Evolutionary conservation across 2,888 invertebrate species (phyloP).

Genomic region (Scelioninae gen. 1): DNA sequence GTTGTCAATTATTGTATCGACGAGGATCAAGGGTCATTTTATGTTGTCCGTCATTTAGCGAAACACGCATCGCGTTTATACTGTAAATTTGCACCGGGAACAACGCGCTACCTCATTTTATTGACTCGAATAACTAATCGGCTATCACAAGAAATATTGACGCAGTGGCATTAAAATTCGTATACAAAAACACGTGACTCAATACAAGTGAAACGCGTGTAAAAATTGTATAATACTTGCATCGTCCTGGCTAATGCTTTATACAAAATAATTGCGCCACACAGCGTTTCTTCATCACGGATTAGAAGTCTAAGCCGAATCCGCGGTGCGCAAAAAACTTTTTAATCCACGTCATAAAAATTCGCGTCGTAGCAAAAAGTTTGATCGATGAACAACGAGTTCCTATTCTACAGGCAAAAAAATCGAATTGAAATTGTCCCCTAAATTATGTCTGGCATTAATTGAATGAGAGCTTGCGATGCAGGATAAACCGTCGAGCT

Average conservation of each 20-base stretch:
- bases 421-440: conserved; percentile 17
- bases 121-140: conserved; percentile 25
- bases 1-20: conserved; percentile 60
- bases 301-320: conserved; percentile 9
- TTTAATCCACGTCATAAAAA: conserved; percentile 38
- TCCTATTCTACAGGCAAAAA: neutral
- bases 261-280: conserved; percentile 36
- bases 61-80: conserved; percentile 44
- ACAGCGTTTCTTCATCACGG: conserved; percentile 33
- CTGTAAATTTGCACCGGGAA: conserved; percentile 23
- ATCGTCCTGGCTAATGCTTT: conserved; percentile 12
- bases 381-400: conserved; percentile 34
- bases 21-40: conserved; percentile 58
- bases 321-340: conserved; percentile 9
- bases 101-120: conserved; percentile 18
- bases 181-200: conserved; percentile 15
- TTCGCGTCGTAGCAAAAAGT: conserved; percentile 26
- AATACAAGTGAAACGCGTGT: neutral
- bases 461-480: conserved; percentile 28
- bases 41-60: conserved; percentile 45
- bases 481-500: neutral
- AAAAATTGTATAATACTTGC: conserved; percentile 27
- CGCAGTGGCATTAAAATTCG: conserved; percentile 13
- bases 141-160: conserved; percentile 9
- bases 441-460: conserved; percentile 27